Evolutionary conservation across 2,888 invertebrate species (phyloP), one percentile per base, ranked within the genome.

Genomic region (Esperia sulphurella): DNA sequence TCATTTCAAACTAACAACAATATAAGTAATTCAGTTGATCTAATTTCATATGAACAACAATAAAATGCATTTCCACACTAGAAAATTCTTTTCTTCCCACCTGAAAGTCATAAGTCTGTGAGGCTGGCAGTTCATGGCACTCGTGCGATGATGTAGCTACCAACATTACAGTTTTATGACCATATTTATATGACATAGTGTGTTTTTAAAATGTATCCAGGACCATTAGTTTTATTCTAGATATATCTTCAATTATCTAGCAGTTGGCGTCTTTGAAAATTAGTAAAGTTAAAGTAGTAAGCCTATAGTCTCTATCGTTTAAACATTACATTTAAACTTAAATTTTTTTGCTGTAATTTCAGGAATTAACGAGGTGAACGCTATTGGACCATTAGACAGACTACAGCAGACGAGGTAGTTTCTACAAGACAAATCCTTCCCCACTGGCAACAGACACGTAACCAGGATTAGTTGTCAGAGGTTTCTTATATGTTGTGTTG

Each of bases 81-180:
- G 13, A 37, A 38, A 41, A 41, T 48, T 49, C 42, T 42, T 13
- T 42, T 10, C 2, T 33, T 33, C 41, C 42, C 48, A 48, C 50
- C 48, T 52, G 47, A 33, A 40, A 37, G 45, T 29, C 41, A 51
- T 53, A 51, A 51, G 51, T 53, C 49, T 14, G 40, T 28, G 28
- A 35, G 30, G 38, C 35, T 44, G 43, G 49, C 53, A 47, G 51
- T 53, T 53, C 45, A 49, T 42, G 43, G 47, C 53, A 51, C 46
- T 47, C 41, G 14, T 29, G 46, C 43, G 38, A 46, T 51, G 51
- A 53, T 53, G 51, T 51, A 53, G 41, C 47, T 40, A 43, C 50
- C 43, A 46, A 41, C 46, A 50, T 50, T 50, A 50, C 50, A 46
- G 35, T 50, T 50, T 46, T 46, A 50, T 50, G 46, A 37, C 29